Base-by-base conservation (phyloP, 1,140 invertebrate genomes). In the Sesamia nonagrioides region DNA sequence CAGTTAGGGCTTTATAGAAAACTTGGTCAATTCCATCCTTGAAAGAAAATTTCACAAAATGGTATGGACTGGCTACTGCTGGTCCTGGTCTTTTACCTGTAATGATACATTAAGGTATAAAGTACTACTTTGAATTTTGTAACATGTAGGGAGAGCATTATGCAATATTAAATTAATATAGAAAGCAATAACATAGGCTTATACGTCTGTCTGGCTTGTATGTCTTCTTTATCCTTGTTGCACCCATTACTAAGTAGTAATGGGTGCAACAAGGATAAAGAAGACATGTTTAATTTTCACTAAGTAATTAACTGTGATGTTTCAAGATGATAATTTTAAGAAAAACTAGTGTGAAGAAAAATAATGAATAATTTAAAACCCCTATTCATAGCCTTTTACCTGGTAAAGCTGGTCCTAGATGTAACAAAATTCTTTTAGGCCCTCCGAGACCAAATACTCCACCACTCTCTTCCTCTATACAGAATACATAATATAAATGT, bases 11-110 rank as follows among this genome's bases (percentile, higher is more conserved):
- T 69, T 92, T 94, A 42, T 97, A 95, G 90, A 98, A 98, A 89
- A 96, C 95, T 58, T 96, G 91, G 86, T 97, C 96, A 52, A 98
- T 96, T 13, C 98, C 98, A 91, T 98, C 97, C 92, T 98, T 97
- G 86, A 99, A 99, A 9, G 98, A 98, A 13, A 99, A 93, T 93
- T 98, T 98, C 2, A 99, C 96, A 91, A 96, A 97, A 84, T 97
- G 96, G 80, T 96, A 96, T 6, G 95, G 89, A 90, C 98, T 98
- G 50, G 95, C 95, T 80, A 97, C 95, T 3, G 97, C 94, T 27
- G 98, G 98, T 0, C 98, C 98, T 61, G 97, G 96, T 80, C 96
- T 95, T 92, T 97, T 97, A 81, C 96, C 96, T 96, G 83, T 42
- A 95, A 95, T 33, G 6, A 37, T 27, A 35, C 4, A 73, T 27